phyloP scores from a whole-genome alignment of 2,888 invertebrate species.

The Trachelus stipa region DNA sequence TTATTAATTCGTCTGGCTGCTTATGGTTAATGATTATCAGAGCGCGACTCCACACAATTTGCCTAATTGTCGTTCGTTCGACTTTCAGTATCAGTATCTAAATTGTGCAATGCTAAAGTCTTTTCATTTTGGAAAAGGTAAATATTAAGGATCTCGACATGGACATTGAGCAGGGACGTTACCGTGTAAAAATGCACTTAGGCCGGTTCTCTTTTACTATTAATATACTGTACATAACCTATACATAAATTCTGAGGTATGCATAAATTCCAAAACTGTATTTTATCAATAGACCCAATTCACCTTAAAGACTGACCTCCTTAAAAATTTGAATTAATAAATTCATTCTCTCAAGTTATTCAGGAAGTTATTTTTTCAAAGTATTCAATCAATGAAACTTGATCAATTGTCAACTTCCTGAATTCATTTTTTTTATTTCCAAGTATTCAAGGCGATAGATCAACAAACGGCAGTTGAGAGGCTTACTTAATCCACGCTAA shows the following conservation, averaged over 20 bases:
- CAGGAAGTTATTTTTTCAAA: constrained; percentile 13
- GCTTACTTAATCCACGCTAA: background rate
- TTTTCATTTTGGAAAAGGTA: background rate
- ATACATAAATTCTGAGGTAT: no score
- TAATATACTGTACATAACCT: no score
- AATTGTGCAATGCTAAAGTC: background rate
- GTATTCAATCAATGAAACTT: background rate
- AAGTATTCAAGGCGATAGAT: background rate
- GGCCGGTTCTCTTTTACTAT: no score
- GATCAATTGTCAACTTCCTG: background rate
- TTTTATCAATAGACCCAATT: background rate
- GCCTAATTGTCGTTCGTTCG: background rate
- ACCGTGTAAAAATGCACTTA: no score
- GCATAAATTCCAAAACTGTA: background rate
- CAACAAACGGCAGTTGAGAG: background rate
- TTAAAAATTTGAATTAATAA: no score
- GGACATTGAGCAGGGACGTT: no score
- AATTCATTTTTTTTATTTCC: background rate
- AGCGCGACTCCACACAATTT: background rate
- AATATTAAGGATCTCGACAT: no score
- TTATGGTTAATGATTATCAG: background rate
- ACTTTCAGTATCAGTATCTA: background rate
- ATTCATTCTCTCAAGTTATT: background rate
- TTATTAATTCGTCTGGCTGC: background rate
- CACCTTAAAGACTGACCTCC: no score